Evolutionary conservation across 1,140 invertebrate species (phyloP).

Genomic region (Halictus rubicundus): DNA sequence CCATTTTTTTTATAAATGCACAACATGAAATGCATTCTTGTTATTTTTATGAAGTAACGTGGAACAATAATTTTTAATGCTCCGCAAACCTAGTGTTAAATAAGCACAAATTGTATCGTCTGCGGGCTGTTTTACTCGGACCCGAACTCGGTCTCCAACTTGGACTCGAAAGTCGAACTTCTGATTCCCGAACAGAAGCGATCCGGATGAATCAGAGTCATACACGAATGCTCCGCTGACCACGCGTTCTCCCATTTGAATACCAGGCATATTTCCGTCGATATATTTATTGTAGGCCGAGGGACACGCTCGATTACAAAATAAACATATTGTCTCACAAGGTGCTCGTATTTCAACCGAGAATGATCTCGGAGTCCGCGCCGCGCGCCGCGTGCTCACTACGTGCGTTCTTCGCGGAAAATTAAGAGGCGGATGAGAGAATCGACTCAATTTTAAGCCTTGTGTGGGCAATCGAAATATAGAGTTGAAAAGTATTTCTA

Average conservation of each 20-base stretch:
- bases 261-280: constrained; percentile 41
- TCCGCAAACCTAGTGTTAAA: no score
- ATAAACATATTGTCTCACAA: constrained; percentile 41
- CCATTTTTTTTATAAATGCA: no score
- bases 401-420: background rate
- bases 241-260: constrained; percentile 9
- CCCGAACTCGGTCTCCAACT: background rate
- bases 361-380: background rate
- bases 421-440: background rate
- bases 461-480: no score
- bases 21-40: no score
- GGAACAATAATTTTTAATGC: no score
- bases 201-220: constrained; percentile 47
- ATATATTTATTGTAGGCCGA: constrained; percentile 42
- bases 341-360: background rate
- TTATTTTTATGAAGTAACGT: no score
- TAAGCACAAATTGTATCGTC: no score
- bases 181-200: background rate
- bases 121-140: no score
- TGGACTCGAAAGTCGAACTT: background rate
- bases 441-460: no score
- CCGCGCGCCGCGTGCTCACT: background rate
- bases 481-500: no score
- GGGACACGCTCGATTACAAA: constrained; percentile 50
- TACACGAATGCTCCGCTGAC: constrained; percentile 4